These are phyloP conservation scores for Amphipyra berbera DNA, from an alignment of 2,888 invertebrate genomes.

Conservation along the genomic window DNA sequence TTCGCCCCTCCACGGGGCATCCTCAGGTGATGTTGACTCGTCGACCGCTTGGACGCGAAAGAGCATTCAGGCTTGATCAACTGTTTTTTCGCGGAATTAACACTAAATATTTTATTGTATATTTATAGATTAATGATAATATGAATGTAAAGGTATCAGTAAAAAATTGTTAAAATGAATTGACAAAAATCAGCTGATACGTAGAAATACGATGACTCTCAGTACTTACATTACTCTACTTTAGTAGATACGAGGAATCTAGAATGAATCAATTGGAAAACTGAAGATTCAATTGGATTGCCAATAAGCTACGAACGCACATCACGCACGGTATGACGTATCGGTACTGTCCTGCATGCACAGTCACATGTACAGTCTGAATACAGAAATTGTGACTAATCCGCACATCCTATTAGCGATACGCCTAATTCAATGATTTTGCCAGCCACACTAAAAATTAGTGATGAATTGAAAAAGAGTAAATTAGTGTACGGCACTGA, in stretches of 20 bases:
- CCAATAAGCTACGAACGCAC: not conserved
- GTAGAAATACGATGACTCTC: not conserved
- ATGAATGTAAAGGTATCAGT: no score
- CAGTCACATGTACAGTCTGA: not conserved
- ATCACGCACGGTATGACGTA: not conserved
- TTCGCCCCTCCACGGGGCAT: no score
- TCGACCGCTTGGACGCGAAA: no score
- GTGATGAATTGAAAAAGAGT: conserved; percentile 10
- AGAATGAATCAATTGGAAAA: conserved; percentile 20
- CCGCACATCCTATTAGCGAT: conserved; percentile 8
- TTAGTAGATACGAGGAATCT: conserved; percentile 12
- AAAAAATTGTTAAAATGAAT: no score
- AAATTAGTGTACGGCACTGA: conserved; percentile 8
- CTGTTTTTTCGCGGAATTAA: no score
- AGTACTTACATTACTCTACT: no score
- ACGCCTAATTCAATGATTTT: not conserved
- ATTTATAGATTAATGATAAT: no score
- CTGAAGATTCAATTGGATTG: conserved; percentile 9
- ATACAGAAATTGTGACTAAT: conserved; percentile 21
- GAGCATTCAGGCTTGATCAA: no score
- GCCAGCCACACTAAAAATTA: conserved; percentile 10
- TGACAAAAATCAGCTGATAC: no score
- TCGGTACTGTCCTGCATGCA: no score
- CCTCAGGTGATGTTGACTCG: no score
- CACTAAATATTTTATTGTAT: no score